phyloP scores from a whole-genome alignment of 2,797 vertebrate species.

The Euphonia xanthogaster region DNA sequence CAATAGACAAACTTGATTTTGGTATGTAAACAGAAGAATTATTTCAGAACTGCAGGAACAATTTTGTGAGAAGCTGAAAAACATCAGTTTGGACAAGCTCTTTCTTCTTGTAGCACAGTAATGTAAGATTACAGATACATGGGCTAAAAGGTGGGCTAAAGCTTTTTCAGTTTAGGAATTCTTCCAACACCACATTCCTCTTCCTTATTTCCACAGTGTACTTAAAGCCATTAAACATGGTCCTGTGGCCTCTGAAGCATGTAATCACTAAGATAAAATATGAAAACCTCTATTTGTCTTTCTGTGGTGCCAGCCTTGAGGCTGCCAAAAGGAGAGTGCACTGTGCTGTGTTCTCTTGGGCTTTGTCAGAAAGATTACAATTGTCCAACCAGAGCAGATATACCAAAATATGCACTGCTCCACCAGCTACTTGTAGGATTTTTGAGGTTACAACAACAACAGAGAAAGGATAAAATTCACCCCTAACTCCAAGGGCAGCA shows the following conservation, averaged over 20 bases:
- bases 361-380: neutral
- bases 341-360: neutral
- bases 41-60: neutral
- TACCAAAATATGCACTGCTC: neutral
- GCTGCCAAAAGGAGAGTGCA: neutral
- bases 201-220: neutral
- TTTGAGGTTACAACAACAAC: neutral
- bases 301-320: neutral
- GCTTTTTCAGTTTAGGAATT: neutral
- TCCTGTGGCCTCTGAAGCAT: slow-evolving; percentile 30
- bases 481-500: neutral
- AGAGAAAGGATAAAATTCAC: neutral
- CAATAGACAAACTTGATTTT: neutral
- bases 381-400: neutral
- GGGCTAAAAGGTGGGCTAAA: neutral
- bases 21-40: neutral
- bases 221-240: slow-evolving; percentile 31
- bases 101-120: neutral
- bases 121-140: neutral
- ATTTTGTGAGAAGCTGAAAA: neutral
- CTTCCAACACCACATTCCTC: neutral
- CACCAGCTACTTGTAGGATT: neutral
- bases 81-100: neutral
- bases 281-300: slow-evolving; percentile 43
- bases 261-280: slow-evolving; percentile 53